Base-by-base conservation (phyloP, 2,888 invertebrate genomes). In the Pristionchus arcanus region DNA sequence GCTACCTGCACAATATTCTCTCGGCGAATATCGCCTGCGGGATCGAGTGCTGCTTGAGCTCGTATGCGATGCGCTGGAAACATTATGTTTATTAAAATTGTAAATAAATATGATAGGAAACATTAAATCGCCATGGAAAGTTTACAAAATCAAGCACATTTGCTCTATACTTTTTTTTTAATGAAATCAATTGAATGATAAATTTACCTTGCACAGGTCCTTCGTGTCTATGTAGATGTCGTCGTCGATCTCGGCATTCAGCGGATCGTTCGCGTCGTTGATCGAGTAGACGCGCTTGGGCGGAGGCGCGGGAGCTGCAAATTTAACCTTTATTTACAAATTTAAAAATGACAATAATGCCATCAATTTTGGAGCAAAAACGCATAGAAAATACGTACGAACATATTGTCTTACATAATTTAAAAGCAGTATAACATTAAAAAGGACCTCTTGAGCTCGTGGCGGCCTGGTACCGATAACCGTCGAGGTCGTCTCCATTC, bases 1-100 rank as follows among this genome's bases (percentile, higher is more conserved):
- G 74, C n/a, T 21, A 93, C 92, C 92, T 90, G 91, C 93, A 94
- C 71, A 94, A 90, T 28, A 94, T 93, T 68, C 94, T 87, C 87
- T 95, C 95, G 68, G 95, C 95, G 85, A 95, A 95, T 95, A 99
- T 99, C 91, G 99, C 99, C 96, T 95, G 95, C 85, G 99, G 99
- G 96, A 99, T 99, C 96, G 98, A 98, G 96, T 99, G 99, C 81
- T 94, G 93, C 90, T 99, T 99, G 66, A 95, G 90, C 85, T 95
- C 95, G 88, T 94, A 94, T 5, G 95, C 95, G 42, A 95, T 95
- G 34, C 94, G 90, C 81, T 93, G 92, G 90, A 59, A 59, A 49
- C 16, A 81, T 34, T 25, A 25, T 2, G 1, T 15, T 25, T 13
- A 81, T 42, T 42, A 37, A 1, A 42, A 68, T 68, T 34, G 68